Percentiles rank a stretch among this genome's conserved stretches.
phyloP scores from a whole-genome alignment of 2,797 vertebrate species.

The Clarias laeviceps region DNA sequence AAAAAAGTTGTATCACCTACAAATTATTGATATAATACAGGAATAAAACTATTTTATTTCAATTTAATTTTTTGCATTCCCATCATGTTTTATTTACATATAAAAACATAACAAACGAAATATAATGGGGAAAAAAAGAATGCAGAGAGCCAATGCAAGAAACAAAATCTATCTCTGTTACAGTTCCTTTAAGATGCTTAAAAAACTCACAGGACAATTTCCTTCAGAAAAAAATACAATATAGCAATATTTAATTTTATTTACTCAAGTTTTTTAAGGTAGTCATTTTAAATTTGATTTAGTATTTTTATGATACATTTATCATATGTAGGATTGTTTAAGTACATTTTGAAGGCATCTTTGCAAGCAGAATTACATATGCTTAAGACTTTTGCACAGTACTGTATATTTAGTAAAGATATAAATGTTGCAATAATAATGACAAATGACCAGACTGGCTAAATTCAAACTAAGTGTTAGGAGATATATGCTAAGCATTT shows the following conservation, averaged over 20 bases:
- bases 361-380: neutral
- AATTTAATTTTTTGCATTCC: neutral
- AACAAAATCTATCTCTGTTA: neutral
- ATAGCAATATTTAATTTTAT: neutral
- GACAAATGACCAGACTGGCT: neutral
- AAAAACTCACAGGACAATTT: neutral
- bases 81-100: neutral
- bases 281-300: neutral
- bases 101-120: neutral
- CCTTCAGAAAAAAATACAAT: neutral
- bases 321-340: neutral
- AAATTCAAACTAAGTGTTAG: neutral
- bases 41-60: neutral
- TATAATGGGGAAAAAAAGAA: too few relatives aligned
- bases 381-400: constrained; percentile 2
- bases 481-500: neutral
- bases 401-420: neutral
- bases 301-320: neutral
- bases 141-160: neutral
- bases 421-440: neutral
- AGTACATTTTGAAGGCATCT: neutral
- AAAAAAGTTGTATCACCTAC: neutral
- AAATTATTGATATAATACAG: neutral
- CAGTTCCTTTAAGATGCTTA: neutral
- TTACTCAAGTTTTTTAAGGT: neutral